phyloP scores from a whole-genome alignment of 2,888 invertebrate species.

The Drosophila pseudotalamancana region DNA sequence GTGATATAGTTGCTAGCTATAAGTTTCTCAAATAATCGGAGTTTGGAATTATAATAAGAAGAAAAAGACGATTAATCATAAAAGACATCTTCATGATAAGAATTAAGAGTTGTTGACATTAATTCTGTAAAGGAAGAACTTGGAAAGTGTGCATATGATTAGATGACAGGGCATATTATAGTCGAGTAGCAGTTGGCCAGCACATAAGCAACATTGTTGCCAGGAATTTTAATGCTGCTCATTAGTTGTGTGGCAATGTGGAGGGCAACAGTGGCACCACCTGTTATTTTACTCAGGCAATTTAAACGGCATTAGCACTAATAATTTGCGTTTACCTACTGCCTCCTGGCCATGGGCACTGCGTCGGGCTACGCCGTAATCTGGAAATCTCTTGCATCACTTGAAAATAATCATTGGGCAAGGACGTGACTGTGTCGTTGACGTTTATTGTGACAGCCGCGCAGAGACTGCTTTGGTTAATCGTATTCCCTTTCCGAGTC shows the following conservation, averaged over 20 bases:
- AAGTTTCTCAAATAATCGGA: too few relatives aligned
- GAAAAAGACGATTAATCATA: too few relatives aligned
- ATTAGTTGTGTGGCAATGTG: constrained; percentile 3
- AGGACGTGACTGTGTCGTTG: constrained; percentile 70
- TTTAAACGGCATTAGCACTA: constrained; percentile 64
- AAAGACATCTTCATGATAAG: neutral
- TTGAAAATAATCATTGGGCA: constrained; percentile 55
- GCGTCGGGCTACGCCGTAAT: constrained; percentile 29
- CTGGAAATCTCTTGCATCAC: constrained; percentile 56
- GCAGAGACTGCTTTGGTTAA: constrained; percentile 23
- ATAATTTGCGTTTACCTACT: constrained; percentile 57
- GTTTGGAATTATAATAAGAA: too few relatives aligned
- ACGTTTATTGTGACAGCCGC: constrained; percentile 68
- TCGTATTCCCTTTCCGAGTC: constrained; percentile 8
- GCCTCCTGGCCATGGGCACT: neutral
- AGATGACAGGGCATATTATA: constrained; percentile 14
- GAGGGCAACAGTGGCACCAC: constrained; percentile 33
- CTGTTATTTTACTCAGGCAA: constrained; percentile 54
- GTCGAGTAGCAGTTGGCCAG: constrained; percentile 8
- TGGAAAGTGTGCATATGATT: neutral
- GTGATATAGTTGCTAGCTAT: too few relatives aligned
- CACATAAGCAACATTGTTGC: constrained; percentile 41
- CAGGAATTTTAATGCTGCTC: constrained; percentile 45
- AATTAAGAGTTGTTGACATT: neutral
- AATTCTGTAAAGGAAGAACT: neutral